Conservation (phyloP, 2,113 vertebrate species). For the Cyanoderma ruficeps region DNA sequence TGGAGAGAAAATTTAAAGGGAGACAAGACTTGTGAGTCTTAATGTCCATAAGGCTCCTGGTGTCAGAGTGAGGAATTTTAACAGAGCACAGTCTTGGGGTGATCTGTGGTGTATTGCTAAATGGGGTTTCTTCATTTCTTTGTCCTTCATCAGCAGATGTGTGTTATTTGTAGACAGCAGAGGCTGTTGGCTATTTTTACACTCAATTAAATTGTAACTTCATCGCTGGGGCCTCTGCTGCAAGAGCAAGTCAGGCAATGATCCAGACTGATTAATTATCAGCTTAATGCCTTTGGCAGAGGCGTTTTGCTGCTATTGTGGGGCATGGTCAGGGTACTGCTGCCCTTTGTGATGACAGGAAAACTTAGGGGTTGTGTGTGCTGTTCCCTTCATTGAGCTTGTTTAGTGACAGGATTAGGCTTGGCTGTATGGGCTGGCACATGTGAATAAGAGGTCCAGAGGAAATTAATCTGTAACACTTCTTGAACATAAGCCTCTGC, state of each 20-base stretch:
- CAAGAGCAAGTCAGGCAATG: not conserved
- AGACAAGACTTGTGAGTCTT: not conserved
- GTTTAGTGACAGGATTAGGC: not conserved
- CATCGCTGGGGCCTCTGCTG: not conserved
- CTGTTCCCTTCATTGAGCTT: not conserved
- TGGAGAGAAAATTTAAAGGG: constrained; percentile 30
- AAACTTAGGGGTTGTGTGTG: not conserved
- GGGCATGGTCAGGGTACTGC: not conserved
- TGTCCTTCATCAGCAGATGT: constrained; percentile 25
- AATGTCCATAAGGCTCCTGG: fast-evolving
- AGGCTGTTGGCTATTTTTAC: constrained; percentile 53
- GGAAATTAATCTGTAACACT: not conserved
- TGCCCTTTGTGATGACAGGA: not conserved
- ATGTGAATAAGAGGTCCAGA: not conserved
- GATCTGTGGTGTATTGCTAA: not conserved
- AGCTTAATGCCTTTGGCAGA: constrained; percentile 21
- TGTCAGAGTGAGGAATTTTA: not conserved
- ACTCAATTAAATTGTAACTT: constrained; percentile 58
- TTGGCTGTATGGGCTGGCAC: not conserved
- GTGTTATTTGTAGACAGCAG: constrained; percentile 42
- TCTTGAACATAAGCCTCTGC: not conserved
- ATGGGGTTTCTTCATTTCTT: constrained; percentile 4
- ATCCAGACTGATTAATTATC: constrained; percentile 60
- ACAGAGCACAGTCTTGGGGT: not conserved
- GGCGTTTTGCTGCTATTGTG: not conserved